These are phyloP conservation scores for Uria lomvia DNA, from an alignment of 2,113 vertebrate species.

Conservation along the genomic window DNA sequence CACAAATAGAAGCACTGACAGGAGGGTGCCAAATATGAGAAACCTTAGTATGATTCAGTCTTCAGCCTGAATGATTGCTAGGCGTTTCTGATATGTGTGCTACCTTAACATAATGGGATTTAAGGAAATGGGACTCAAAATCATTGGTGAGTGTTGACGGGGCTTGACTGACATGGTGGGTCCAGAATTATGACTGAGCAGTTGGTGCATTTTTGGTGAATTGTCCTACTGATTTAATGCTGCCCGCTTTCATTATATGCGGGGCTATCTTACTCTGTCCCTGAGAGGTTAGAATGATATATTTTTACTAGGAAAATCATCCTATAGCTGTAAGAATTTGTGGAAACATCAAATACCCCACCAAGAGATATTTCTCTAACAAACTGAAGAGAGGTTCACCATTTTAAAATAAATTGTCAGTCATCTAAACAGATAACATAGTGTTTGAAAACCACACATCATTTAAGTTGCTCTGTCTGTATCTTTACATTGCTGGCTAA, in stretches of 20 bases:
- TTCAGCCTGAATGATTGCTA: not conserved
- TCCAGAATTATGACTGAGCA: not conserved
- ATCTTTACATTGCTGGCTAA: not conserved
- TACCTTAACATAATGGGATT: not conserved
- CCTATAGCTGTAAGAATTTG: not conserved
- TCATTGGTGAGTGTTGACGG: not conserved
- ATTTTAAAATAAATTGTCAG: not conserved
- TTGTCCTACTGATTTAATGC: not conserved
- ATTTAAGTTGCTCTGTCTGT: not conserved
- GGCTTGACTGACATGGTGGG: not conserved
- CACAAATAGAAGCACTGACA: not conserved
- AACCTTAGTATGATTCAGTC: not conserved
- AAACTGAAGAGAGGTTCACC: not conserved
- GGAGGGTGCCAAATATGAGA: not conserved
- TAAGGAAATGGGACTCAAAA: not conserved
- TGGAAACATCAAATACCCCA: not conserved
- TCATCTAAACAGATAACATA: not conserved
- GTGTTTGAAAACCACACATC: not conserved
- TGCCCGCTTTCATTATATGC: not conserved
- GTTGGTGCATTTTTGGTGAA: not conserved
- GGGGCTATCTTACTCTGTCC: not conserved
- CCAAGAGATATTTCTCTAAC: not conserved
- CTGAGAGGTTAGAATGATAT: not conserved
- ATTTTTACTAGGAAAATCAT: not conserved
- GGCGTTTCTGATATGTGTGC: not conserved